These are phyloP conservation scores for Prenolepis imparis DNA, from an alignment of 2,888 invertebrate genomes.

Conservation along the genomic window DNA sequence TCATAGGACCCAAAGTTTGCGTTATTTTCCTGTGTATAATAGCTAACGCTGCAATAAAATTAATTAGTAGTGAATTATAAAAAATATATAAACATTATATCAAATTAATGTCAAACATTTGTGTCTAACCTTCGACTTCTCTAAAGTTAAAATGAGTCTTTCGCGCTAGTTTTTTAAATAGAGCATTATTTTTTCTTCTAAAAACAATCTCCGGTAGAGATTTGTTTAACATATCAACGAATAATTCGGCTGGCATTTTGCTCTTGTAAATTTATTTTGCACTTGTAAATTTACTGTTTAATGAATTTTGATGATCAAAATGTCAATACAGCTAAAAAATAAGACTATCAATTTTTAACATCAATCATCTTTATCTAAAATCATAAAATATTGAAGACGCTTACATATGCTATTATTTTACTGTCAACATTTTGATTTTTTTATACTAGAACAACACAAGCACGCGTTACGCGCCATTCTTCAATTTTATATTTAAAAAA, in stretches of 20 bases:
- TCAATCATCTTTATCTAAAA: slow-evolving; percentile 5
- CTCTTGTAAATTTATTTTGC: slow-evolving; percentile 5
- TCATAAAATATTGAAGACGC: neutral
- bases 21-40: slow-evolving; percentile 81
- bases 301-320: slow-evolving; percentile 33
- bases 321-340: slow-evolving; percentile 23
- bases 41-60: slow-evolving; percentile 75
- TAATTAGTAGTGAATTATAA: neutral
- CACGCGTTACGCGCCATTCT: too few relatives aligned
- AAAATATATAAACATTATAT: neutral
- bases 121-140: slow-evolving; percentile 83
- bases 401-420: neutral
- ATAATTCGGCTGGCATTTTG: slow-evolving; percentile 80
- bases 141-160: slow-evolving; percentile 77
- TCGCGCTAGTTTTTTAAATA: slow-evolving; percentile 77
- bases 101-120: too few relatives aligned
- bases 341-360: slow-evolving; percentile 14
- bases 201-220: slow-evolving; percentile 79
- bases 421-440: neutral
- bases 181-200: slow-evolving; percentile 76
- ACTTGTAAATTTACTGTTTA: slow-evolving; percentile 63
- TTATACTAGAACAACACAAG: too few relatives aligned
- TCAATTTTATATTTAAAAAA: too few relatives aligned
- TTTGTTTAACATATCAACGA: slow-evolving; percentile 78
- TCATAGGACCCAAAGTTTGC: slow-evolving; percentile 76